Evolutionary conservation across 1,140 invertebrate genomes (phyloP).

Genomic region (Drosophila parvula): DNA sequence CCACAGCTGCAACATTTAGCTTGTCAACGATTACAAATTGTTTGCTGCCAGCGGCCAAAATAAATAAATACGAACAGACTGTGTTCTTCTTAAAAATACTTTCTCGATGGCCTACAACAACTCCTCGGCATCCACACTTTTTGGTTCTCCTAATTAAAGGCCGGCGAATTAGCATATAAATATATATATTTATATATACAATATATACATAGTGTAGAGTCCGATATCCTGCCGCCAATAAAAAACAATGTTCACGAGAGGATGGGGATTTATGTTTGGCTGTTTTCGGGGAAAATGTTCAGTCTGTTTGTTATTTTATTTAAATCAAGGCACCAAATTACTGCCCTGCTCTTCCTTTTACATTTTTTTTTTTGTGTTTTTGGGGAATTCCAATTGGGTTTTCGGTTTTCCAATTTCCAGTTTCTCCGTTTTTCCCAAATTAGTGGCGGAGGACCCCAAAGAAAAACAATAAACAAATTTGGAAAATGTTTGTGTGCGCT

Average conservation of each 20-base stretch:
- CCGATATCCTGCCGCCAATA: constrained; percentile 70
- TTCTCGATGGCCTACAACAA: constrained; percentile 17
- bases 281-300: constrained; percentile 50
- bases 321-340: constrained; percentile 75
- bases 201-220: neutral
- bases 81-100: constrained; percentile 71
- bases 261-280: constrained; percentile 68
- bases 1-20: constrained; percentile 77
- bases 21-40: constrained; percentile 78
- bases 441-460: constrained; percentile 44
- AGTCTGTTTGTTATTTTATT: constrained; percentile 60
- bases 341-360: constrained; percentile 49
- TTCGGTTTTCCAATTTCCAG: constrained; percentile 30
- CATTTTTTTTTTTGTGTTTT: constrained; percentile 17
- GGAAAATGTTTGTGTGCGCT: constrained; percentile 54
- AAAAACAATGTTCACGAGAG: constrained; percentile 71
- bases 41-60: constrained; percentile 61
- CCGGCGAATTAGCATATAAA: constrained; percentile 68
- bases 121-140: constrained; percentile 5
- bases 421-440: constrained; percentile 58
- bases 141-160: constrained; percentile 60
- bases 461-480: constrained; percentile 80
- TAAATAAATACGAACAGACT: constrained; percentile 63
- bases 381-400: constrained; percentile 25
- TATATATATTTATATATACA: constrained; percentile 51